A percentile compares a stretch with the other conserved stretches of the same genome.
These are phyloP conservation scores for Sialia sialis DNA, from an alignment of 2,113 vertebrate genomes.

Conservation along the genomic window DNA sequence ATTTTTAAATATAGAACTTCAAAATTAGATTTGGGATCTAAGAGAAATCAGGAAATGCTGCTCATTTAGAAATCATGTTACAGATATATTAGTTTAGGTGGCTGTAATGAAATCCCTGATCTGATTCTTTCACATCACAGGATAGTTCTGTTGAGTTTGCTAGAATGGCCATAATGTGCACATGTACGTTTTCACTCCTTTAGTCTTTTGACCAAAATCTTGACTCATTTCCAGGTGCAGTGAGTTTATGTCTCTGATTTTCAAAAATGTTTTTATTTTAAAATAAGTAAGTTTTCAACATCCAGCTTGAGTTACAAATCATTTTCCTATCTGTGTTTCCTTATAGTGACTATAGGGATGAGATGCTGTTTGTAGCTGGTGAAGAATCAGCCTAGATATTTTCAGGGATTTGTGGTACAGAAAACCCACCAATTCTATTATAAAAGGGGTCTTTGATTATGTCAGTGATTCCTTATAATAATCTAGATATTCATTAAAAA, in stretches of 20 bases:
- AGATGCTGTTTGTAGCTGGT: not conserved
- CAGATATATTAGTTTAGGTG: not conserved
- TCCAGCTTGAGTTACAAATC: not conserved
- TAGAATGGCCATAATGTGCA: not conserved
- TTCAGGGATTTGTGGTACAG: not conserved
- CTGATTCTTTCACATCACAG: not conserved
- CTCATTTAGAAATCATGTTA: not conserved
- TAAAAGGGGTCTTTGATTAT: not conserved
- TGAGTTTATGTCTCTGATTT: not conserved
- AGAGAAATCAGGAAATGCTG: not conserved
- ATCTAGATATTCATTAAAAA: not conserved
- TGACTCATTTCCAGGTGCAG: not conserved
- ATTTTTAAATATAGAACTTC: not conserved
- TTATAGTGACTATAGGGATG: not conserved
- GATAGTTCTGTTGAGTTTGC: not conserved
- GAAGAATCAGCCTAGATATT: not conserved
- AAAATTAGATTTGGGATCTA: not conserved
- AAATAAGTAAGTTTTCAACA: not conserved
- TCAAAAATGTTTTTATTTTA: not conserved
- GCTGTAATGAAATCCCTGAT: not conserved
- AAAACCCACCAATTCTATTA: not conserved
- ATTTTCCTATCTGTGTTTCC: not conserved
- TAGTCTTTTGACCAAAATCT: not conserved
- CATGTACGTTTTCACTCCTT: rapidly evolving
- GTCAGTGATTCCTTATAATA: not conserved